phyloP scores from a whole-genome alignment of 2,797 vertebrate species.

The Amazonetta brasiliensis region DNA sequence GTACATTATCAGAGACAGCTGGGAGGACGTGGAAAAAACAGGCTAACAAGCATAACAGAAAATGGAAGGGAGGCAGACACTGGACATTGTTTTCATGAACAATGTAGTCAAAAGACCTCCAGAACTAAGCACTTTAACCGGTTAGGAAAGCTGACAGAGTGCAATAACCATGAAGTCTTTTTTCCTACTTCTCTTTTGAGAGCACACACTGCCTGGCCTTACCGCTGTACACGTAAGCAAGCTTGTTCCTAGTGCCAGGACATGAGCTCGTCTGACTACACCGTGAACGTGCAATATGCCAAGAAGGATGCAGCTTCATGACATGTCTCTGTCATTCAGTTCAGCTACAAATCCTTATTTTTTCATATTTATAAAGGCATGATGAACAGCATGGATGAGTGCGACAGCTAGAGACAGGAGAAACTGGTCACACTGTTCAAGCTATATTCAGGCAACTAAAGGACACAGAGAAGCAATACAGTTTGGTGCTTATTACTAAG shows the following conservation, averaged over 20 bases:
- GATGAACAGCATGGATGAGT: background rate
- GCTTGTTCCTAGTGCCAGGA: background rate
- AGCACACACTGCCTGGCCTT: accelerated
- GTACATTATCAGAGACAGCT: background rate
- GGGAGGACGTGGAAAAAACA: background rate
- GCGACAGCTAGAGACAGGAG: background rate
- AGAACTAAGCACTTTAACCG: background rate
- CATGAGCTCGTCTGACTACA: background rate
- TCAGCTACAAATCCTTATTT: background rate
- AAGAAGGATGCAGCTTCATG: background rate
- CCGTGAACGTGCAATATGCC: background rate
- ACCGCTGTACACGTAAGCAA: background rate
- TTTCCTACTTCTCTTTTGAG: background rate
- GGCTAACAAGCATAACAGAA: background rate
- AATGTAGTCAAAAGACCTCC: background rate
- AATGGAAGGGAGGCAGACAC: background rate
- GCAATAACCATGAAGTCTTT: background rate
- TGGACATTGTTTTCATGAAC: background rate
- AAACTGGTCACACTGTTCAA: background rate
- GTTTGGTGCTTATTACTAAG: background rate
- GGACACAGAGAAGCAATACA: background rate
- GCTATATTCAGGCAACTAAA: background rate
- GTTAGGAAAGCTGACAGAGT: background rate
- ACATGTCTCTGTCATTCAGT: background rate
- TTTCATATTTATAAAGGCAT: background rate